Percentiles rank a stretch among this genome's conserved stretches.
Evolutionary conservation across 2,113 vertebrate species (phyloP).

Genomic region (Mobula birostris): DNA sequence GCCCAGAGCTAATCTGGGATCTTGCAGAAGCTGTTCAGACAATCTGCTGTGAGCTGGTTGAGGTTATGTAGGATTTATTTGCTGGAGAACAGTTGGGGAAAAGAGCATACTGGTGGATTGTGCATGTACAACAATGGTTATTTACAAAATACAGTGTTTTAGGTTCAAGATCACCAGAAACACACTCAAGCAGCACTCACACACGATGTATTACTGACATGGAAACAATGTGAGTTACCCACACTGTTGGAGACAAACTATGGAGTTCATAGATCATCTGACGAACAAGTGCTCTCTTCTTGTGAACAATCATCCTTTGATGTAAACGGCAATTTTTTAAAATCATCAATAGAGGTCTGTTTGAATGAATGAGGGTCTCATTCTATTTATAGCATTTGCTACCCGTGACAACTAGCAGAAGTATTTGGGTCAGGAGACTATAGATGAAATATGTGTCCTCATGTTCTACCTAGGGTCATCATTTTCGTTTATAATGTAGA

Average conservation of each 20-base stretch:
- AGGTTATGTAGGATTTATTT: neutral
- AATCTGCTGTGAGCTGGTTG: neutral
- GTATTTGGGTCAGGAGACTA: neutral
- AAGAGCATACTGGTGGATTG: neutral
- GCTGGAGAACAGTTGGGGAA: neutral
- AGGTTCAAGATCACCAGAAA: neutral
- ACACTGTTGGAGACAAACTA: neutral
- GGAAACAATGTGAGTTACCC: neutral
- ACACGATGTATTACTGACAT: neutral
- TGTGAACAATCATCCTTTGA: slow-evolving; percentile 13
- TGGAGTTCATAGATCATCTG: neutral
- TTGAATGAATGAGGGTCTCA: slow-evolving; percentile 20
- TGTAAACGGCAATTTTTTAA: neutral
- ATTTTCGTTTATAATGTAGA: neutral
- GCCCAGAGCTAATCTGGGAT: neutral
- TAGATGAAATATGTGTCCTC: neutral
- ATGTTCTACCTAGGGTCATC: too few relatives aligned
- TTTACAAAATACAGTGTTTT: neutral
- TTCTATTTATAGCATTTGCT: slow-evolving; percentile 27
- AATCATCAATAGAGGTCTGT: neutral
- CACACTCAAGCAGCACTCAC: neutral
- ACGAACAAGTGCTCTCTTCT: slow-evolving; percentile 2
- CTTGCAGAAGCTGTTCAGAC: neutral
- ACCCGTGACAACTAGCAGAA: neutral
- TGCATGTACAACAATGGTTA: too few relatives aligned